phyloP scores from a whole-genome alignment of 2,888 invertebrate species.

The Arctia plantaginis region DNA sequence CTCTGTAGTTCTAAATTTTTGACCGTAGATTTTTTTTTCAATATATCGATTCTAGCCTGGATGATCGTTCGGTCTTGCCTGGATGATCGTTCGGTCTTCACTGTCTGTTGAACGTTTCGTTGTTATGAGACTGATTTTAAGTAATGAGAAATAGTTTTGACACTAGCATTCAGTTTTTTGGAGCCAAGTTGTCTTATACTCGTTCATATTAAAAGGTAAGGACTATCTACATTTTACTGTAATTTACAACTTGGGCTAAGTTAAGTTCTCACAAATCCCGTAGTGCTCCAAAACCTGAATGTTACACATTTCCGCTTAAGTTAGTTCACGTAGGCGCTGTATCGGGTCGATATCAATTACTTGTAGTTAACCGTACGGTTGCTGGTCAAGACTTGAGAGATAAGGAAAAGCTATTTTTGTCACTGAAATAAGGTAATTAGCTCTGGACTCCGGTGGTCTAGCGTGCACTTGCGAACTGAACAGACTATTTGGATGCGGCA shows the following conservation, averaged over 20 bases:
- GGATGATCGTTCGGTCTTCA: constrained; percentile 41
- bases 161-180: constrained; percentile 59
- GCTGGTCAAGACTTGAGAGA: constrained; percentile 67
- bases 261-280: background rate
- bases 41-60: constrained; percentile 30
- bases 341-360: constrained; percentile 80
- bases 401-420: constrained; percentile 84
- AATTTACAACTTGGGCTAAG: constrained; percentile 21
- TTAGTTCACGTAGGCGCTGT: constrained; percentile 64
- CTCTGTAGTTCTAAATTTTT: constrained; percentile 11
- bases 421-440: constrained; percentile 77
- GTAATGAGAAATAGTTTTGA: constrained; percentile 74
- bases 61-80: constrained; percentile 42
- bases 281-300: constrained; percentile 43
- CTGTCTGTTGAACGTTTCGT: constrained; percentile 64
- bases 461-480: constrained; percentile 52
- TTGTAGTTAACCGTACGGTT: constrained; percentile 72
- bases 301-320: constrained; percentile 41
- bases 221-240: constrained; percentile 12
- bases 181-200: constrained; percentile 22
- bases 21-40: constrained; percentile 24
- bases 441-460: constrained; percentile 81
- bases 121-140: constrained; percentile 85
- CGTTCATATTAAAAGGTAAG: constrained; percentile 14
- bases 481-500: constrained; percentile 27